Base-by-base conservation (phyloP, 2,113 vertebrate species). In the Solenodon paradoxus region DNA sequence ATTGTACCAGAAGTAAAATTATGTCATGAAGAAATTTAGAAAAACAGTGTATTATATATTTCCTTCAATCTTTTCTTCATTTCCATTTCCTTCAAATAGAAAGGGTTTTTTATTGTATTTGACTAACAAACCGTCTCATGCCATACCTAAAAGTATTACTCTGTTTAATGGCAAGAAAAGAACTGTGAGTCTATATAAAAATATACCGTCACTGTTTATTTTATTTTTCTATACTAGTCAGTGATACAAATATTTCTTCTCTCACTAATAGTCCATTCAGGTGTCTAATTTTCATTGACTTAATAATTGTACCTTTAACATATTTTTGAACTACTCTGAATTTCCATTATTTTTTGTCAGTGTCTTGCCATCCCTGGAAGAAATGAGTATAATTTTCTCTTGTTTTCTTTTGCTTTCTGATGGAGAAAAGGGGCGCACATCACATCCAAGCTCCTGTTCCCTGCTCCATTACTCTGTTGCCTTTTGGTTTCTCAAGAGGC, bases 401-500 rank as follows among this genome's bases (percentile, higher is more conserved):
- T 35, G 22, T n/a, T 79, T 92, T 63, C 57, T 79, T 80, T 42
- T 45, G 11, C 6, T 68, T 79, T 75, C 22, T 47, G 20, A 9
- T 69, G 42, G 40, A 68, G 49, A 11, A 32, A 84, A 42, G n/a
- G 1, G 10, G 1, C 3, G 2, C 3, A 9, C 19, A 53, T 24
- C 8, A 20, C 35, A n/a, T 22, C 15, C 15, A 19, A 6, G 45
- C 61, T 90, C 13, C 5, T 17, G 45, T 55, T 90, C 13, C 5
- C 20, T 42, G 17, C 49, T 35, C n/a, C 61, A 78, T 82, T 57
- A 51, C 9, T 10, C 45, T 35, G 9, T 45, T 92, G 66, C 28
- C 47, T 88, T 81, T 90, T 19, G 88, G 81, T 89, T 94, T 96
- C 95, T 96, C 53, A 96, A 96, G 94, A 75, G 57, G n/a, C 57